Conservation (phyloP, 2,113 vertebrate species). For the Lathamus discolor region DNA sequence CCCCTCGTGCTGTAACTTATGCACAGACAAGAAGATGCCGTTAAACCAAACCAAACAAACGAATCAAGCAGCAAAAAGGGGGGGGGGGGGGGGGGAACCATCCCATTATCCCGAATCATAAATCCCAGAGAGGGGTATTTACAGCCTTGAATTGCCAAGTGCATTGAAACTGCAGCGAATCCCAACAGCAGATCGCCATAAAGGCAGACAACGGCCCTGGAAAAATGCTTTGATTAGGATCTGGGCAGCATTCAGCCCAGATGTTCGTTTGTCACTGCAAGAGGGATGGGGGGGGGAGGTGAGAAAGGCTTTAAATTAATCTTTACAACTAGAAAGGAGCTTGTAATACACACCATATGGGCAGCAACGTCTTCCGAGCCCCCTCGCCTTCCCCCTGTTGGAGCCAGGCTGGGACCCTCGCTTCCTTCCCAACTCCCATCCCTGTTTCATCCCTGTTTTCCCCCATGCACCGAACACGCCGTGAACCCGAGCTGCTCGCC, state of each 20-base stretch:
- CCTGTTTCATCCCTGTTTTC: background rate
- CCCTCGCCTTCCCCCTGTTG: background rate
- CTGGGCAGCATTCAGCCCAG: slow-evolving; percentile 61
- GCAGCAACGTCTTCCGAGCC: slow-evolving; percentile 12
- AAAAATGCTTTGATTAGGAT: slow-evolving; percentile 61
- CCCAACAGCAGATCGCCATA: slow-evolving; percentile 7
- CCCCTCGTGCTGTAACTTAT: background rate
- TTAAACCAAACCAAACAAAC: slow-evolving; percentile 39
- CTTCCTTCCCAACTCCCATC: background rate
- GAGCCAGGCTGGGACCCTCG: background rate
- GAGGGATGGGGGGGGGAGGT: slow-evolving; percentile 34
- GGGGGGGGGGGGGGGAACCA: background rate
- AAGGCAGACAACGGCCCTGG: slow-evolving; percentile 37
- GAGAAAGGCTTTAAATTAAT: slow-evolving; percentile 69
- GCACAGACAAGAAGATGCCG: background rate
- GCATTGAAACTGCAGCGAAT: slow-evolving; percentile 16
- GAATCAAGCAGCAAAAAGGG: background rate
- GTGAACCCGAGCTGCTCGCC: background rate
- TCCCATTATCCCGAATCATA: background rate
- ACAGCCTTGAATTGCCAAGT: slow-evolving; percentile 28
- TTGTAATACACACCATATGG: slow-evolving; percentile 65
- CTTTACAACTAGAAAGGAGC: slow-evolving; percentile 68
- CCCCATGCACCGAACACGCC: background rate
- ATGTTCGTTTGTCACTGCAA: slow-evolving; percentile 66
- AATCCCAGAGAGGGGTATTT: slow-evolving; percentile 27